These are phyloP conservation scores for Desmodus rotundus DNA, from an alignment of 2,113 vertebrate genomes.

Conservation along the genomic window DNA sequence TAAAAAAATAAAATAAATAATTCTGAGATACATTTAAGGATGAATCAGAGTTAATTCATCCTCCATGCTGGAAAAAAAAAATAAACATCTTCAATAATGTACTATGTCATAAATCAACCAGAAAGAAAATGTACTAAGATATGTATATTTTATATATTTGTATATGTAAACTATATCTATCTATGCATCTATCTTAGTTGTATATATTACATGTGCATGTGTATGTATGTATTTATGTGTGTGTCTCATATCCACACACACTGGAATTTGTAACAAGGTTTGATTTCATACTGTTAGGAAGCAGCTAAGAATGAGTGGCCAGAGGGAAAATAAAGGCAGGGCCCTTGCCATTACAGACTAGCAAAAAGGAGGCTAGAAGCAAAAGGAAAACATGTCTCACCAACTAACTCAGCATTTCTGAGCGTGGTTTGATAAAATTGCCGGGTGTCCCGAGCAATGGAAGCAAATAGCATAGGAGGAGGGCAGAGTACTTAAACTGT, in stretches of 20 bases:
- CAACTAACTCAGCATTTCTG: too few species aligned
- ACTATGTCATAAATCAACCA: neutral
- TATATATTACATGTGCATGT: neutral
- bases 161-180: neutral
- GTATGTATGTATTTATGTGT: rapidly evolving
- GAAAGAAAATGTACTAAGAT: neutral
- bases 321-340: too few species aligned
- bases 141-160: too few species aligned
- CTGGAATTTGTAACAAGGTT: neutral
- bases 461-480: too few species aligned
- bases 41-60: neutral
- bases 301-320: too few species aligned
- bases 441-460: too few species aligned
- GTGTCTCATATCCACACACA: neutral
- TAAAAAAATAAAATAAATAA: neutral
- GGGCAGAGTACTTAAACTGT: too few species aligned
- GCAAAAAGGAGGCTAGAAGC: too few species aligned
- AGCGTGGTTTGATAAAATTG: too few species aligned
- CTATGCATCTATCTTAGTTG: neutral
- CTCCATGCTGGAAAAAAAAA: neutral
- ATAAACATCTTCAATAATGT: neutral
- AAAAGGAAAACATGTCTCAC: too few species aligned
- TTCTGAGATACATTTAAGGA: neutral
- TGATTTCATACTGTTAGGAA: neutral
- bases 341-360: too few species aligned